A percentile compares a stretch with the other conserved stretches of the same genome.
These are phyloP conservation scores for Anas bernieri DNA, from an alignment of 2,797 vertebrate genomes.

Conservation along the genomic window DNA sequence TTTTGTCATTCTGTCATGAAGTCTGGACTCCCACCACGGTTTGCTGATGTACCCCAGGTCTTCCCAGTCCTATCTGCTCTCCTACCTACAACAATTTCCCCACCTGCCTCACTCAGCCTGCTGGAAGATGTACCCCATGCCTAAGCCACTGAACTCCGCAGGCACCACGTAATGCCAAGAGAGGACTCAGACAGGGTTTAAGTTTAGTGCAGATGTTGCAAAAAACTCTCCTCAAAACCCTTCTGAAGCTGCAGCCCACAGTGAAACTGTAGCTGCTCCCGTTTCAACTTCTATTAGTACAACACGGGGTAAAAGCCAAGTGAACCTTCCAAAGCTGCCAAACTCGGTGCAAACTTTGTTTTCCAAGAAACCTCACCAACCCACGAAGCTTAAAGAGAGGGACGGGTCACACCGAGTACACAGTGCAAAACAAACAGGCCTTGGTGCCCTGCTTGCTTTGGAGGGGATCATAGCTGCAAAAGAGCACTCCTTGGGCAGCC, in stretches of 20 bases:
- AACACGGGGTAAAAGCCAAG: fast-evolving
- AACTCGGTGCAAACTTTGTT: background rate
- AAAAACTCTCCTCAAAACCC: background rate
- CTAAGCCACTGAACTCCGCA: background rate
- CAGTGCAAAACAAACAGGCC: background rate
- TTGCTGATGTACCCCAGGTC: background rate
- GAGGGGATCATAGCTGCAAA: background rate
- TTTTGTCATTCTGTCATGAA: background rate
- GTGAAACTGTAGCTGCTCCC: background rate
- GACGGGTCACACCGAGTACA: background rate
- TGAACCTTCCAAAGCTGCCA: background rate
- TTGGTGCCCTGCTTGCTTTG: background rate
- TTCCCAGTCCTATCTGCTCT: background rate
- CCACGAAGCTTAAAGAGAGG: fast-evolving
- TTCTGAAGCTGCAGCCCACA: background rate
- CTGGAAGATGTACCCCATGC: background rate
- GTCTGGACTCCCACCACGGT: background rate
- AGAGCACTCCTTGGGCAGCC: background rate
- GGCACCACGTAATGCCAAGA: background rate
- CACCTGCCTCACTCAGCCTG: fast-evolving
- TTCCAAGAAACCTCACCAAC: background rate
- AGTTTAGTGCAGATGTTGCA: background rate
- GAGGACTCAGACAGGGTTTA: background rate
- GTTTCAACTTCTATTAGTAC: background rate
- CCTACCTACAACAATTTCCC: background rate